These are phyloP conservation scores for Cynodonichthys magdalenae DNA, from an alignment of 2,797 vertebrate genomes.

Conservation along the genomic window DNA sequence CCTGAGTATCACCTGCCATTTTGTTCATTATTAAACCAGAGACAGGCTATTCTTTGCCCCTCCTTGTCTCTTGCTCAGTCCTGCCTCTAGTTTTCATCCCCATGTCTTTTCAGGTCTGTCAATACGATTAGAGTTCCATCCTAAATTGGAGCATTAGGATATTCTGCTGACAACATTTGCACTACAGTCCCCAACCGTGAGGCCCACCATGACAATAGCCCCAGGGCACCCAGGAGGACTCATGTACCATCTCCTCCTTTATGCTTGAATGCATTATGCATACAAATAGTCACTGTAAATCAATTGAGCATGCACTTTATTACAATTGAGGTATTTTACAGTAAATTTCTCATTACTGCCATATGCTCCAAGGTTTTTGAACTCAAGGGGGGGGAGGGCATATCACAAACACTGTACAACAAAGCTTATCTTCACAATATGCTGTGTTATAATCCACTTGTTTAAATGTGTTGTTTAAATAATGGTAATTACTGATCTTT, in stretches of 20 bases:
- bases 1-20: slow-evolving; percentile 62
- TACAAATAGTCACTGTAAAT: slow-evolving; percentile 59
- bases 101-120: slow-evolving; percentile 23
- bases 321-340: slow-evolving; percentile 52
- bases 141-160: slow-evolving; percentile 59
- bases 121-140: slow-evolving; percentile 38
- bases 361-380: slow-evolving; percentile 49
- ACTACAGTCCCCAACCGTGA: slow-evolving; percentile 62
- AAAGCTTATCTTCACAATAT: slow-evolving; percentile 63
- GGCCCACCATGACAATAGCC: slow-evolving; percentile 70
- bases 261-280: slow-evolving; percentile 68
- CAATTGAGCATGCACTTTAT: slow-evolving; percentile 52
- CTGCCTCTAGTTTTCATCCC: slow-evolving; percentile 31
- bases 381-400: slow-evolving; percentile 45
- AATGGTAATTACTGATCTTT: slow-evolving; percentile 83
- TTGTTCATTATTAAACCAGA: slow-evolving; percentile 40
- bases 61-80: slow-evolving; percentile 12
- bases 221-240: slow-evolving; percentile 56
- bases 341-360: slow-evolving; percentile 34
- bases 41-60: slow-evolving; percentile 13
- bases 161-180: slow-evolving; percentile 67
- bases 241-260: slow-evolving; percentile 65
- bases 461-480: slow-evolving; percentile 82
- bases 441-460: slow-evolving; percentile 75
- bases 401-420: slow-evolving; percentile 62